phyloP scores from a whole-genome alignment of 2,113 vertebrate genomes.

The Girardinichthys multiradiatus region DNA sequence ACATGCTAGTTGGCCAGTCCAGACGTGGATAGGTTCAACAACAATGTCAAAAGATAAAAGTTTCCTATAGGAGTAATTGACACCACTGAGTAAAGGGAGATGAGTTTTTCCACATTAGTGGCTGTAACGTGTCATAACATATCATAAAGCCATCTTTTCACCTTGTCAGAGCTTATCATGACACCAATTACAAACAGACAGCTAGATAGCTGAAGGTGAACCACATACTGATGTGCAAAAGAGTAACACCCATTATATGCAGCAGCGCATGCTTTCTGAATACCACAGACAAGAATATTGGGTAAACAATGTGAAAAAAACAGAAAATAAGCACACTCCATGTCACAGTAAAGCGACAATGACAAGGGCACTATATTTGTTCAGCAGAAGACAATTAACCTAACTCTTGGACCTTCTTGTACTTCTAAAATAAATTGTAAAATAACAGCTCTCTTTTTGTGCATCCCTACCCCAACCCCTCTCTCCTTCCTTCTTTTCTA shows the following conservation, averaged over 20 bases:
- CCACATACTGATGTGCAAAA: slow-evolving; percentile 64
- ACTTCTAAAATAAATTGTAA: slow-evolving; percentile 62
- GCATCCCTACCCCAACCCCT: slow-evolving; percentile 12
- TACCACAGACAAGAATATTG: slow-evolving; percentile 19
- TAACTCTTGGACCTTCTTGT: slow-evolving; percentile 57
- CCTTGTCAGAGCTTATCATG: slow-evolving; percentile 76
- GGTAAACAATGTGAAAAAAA: slow-evolving; percentile 23
- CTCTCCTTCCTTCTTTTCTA: slow-evolving; percentile 26
- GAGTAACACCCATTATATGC: slow-evolving; percentile 47
- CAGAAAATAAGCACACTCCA: slow-evolving; percentile 51
- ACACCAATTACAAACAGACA: slow-evolving; percentile 74
- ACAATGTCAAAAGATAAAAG: slow-evolving; percentile 42
- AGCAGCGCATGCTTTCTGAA: slow-evolving; percentile 25
- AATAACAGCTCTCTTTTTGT: slow-evolving; percentile 62
- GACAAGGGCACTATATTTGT: slow-evolving; percentile 65
- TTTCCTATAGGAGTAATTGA: slow-evolving; percentile 60
- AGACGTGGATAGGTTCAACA: background rate
- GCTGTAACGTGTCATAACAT: slow-evolving; percentile 70
- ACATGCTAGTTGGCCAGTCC: background rate
- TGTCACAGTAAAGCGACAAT: slow-evolving; percentile 51
- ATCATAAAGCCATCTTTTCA: slow-evolving; percentile 69
- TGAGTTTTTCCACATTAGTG: slow-evolving; percentile 47
- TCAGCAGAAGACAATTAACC: slow-evolving; percentile 66
- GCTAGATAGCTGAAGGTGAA: slow-evolving; percentile 32
- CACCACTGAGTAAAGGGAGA: slow-evolving; percentile 60